phyloP scores from a whole-genome alignment of 2,113 vertebrate species.

The Semicossyphus pulcher region DNA sequence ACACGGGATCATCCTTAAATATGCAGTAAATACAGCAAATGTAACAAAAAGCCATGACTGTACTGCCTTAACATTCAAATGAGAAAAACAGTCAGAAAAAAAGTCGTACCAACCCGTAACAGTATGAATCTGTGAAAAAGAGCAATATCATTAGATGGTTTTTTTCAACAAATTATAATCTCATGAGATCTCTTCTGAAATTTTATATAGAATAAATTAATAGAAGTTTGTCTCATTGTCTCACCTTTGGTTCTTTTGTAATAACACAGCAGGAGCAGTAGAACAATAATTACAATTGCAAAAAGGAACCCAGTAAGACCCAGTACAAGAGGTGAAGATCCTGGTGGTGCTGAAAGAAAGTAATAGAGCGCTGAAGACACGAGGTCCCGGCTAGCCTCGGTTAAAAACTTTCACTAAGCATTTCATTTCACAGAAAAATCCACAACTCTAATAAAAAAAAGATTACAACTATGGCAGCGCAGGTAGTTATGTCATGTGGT shows the following conservation, averaged over 20 bases:
- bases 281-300: background rate
- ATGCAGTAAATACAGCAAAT: background rate
- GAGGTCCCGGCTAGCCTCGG: too few species aligned
- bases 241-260: background rate
- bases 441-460: too few species aligned
- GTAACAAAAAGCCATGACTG: background rate
- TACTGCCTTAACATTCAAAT: background rate
- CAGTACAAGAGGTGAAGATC: background rate
- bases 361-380: too few species aligned
- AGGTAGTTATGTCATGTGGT: too few species aligned
- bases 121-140: slow-evolving; percentile 16
- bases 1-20: background rate
- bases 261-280: background rate
- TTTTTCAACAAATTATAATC: background rate
- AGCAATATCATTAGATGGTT: too few species aligned
- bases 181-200: too few species aligned
- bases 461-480: too few species aligned
- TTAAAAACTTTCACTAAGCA: too few species aligned
- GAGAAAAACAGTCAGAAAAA: background rate
- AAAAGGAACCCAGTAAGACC: background rate
- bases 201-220: too few species aligned
- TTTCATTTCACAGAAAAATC: too few species aligned
- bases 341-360: background rate
- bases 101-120: background rate
- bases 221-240: background rate